Evolutionary conservation across 2,113 vertebrate genomes (phyloP).

Genomic region (Tyto alba): DNA sequence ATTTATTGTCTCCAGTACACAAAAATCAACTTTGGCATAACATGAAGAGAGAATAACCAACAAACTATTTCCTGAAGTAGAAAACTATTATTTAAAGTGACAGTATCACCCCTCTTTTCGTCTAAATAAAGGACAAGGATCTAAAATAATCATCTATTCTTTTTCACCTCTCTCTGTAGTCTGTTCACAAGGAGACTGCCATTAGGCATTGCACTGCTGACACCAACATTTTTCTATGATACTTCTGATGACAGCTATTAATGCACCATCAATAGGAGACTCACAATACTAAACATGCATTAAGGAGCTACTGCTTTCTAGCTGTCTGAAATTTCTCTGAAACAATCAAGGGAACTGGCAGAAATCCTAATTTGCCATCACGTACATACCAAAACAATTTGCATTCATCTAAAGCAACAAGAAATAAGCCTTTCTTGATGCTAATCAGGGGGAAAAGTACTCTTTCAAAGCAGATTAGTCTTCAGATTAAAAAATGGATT

Average conservation of each 20-base stretch:
- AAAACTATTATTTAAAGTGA: constrained; percentile 54
- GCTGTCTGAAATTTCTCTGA: constrained; percentile 35
- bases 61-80: constrained; percentile 34
- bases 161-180: constrained; percentile 30
- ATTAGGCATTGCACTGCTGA: constrained; percentile 41
- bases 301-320: constrained; percentile 25
- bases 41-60: constrained; percentile 32
- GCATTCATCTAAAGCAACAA: not conserved
- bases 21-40: constrained; percentile 57
- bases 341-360: constrained; percentile 32
- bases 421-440: not conserved
- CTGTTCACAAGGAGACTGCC: constrained; percentile 17
- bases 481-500: constrained; percentile 31
- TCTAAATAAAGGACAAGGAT: constrained; percentile 48
- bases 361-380: constrained; percentile 20
- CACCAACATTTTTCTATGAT: constrained; percentile 7
- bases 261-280: constrained; percentile 26
- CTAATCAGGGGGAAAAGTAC: not conserved
- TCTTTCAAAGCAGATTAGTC: not conserved
- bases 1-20: constrained; percentile 40
- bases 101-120: constrained; percentile 37
- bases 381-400: constrained; percentile 4
- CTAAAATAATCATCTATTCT: constrained; percentile 10
- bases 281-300: constrained; percentile 46
- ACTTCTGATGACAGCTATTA: constrained; percentile 51